Base-by-base conservation (phyloP, 1,140 invertebrate genomes). In the Atta colombica region DNA sequence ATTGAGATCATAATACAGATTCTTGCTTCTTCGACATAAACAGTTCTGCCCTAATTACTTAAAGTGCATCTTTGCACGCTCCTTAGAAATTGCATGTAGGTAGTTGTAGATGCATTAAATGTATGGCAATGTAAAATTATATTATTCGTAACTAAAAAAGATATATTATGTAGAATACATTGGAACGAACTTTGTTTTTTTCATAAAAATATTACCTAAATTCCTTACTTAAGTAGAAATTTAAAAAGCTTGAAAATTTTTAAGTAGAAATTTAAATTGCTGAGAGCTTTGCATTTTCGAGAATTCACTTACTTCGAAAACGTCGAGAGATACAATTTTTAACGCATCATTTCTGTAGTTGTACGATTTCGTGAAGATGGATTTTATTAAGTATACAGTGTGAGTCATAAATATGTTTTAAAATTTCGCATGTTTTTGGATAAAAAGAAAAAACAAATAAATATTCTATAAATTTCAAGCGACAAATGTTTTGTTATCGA, bases 21-120 rank as follows among this genome's bases (percentile, higher is more conserved):
- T 61, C 39, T 35, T 18, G 39, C 39, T 39, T 18, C 45, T 72
- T 51, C 39, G 18, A 82, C 45, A 21, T 66, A 61, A 82, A 82
- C 60, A 75, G 12, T 84, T 51, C 25, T 31, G 39, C 8, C 51
- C 66, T 45, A 84, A 84, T 84, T 84, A 84, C 39, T 84, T 51
- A 71, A 81, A 81, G 65, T 51, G 66, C 65, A 25, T 45, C 63
- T 10, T 60, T 25, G 35, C 6, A 12, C 61, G n/a, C 3, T 3
- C 28, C 60, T 25, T 45, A 16, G 21, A 55, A 53, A 58, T 65
- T 81, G 10, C 49, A 21, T 55, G n/a, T n/a, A 12, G 7, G 0
- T 55, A 25, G 3, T 71, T 81, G 10, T 25, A 21, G 55, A 21
- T 25, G 12, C 14, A 51, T 78, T 49, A 28, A 8, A 7, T 14